These are phyloP conservation scores for Melitaea cinxia DNA, from an alignment of 1,140 invertebrate species.

Conservation along the genomic window DNA sequence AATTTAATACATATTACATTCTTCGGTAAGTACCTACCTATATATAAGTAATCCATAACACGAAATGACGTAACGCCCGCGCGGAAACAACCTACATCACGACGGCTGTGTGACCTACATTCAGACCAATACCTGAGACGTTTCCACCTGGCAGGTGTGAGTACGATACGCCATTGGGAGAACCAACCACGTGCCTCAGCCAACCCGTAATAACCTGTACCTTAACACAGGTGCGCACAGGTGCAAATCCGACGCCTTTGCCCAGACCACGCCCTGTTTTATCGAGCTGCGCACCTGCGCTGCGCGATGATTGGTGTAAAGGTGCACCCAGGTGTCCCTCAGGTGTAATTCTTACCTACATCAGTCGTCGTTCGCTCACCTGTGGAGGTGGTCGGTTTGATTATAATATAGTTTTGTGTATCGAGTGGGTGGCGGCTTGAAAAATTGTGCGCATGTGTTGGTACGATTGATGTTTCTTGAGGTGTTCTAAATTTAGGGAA, in stretches of 20 bases:
- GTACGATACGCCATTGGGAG: slow-evolving; percentile 21
- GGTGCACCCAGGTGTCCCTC: slow-evolving; percentile 55
- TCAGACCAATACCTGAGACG: slow-evolving; percentile 54
- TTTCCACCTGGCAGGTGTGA: slow-evolving; percentile 46
- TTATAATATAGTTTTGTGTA: slow-evolving; percentile 26
- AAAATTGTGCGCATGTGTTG: slow-evolving; percentile 76
- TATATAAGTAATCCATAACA: slow-evolving; percentile 8
- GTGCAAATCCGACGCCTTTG: slow-evolving; percentile 48
- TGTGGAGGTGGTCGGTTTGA: slow-evolving; percentile 26
- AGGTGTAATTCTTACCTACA: slow-evolving; percentile 28
- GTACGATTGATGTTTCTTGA: slow-evolving; percentile 78
- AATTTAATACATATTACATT: not conserved
- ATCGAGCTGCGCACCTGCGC: slow-evolving; percentile 77
- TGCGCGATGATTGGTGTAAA: slow-evolving; percentile 76
- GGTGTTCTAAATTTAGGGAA: slow-evolving; percentile 75
- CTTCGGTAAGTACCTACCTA: not conserved
- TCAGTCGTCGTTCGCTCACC: slow-evolving; percentile 31
- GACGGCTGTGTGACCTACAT: slow-evolving; percentile 44
- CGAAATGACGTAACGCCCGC: slow-evolving; percentile 30
- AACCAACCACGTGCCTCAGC: slow-evolving; percentile 38
- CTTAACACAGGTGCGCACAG: slow-evolving; percentile 61
- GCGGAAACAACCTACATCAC: slow-evolving; percentile 23
- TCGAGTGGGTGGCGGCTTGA: slow-evolving; percentile 31
- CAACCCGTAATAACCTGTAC: slow-evolving; percentile 52
- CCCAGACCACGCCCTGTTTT: slow-evolving; percentile 63